These are phyloP conservation scores for Phataginus tetradactyla DNA, from an alignment of 2,797 vertebrate genomes.

Conservation along the genomic window DNA sequence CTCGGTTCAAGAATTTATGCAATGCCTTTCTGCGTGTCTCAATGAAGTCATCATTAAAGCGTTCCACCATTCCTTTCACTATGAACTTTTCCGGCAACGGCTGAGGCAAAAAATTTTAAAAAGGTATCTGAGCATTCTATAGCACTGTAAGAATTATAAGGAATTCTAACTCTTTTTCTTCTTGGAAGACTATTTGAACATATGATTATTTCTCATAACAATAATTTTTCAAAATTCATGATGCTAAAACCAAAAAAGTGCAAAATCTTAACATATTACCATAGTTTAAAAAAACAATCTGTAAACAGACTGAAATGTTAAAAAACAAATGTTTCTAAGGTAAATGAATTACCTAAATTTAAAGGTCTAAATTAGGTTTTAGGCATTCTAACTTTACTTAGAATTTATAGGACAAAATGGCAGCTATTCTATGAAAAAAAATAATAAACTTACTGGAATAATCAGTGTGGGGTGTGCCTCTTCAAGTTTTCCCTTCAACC, in stretches of 20 bases:
- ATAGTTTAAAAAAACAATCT: not conserved
- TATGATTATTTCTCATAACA: not conserved
- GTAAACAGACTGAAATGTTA: not conserved
- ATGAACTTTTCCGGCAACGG: conserved; percentile 98
- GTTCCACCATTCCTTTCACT: conserved; percentile 97
- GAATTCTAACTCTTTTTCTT: not conserved
- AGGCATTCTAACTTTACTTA: not conserved
- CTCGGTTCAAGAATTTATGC: conserved; percentile 94
- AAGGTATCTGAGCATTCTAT: not conserved
- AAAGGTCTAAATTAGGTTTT: not conserved
- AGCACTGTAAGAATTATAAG: not conserved
- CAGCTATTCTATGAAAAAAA: not conserved
- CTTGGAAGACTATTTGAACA: not conserved
- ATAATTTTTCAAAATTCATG: not conserved
- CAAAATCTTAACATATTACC: not conserved
- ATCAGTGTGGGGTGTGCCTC: conserved; percentile 95
- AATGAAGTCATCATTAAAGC: conserved; percentile 96
- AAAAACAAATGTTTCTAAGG: not conserved
- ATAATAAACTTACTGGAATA: conserved; percentile 91
- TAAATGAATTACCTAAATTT: not conserved
- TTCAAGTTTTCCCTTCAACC: conserved; percentile 95
- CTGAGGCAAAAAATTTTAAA: conserved; percentile 82
- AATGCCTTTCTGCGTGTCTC: conserved; percentile 95
- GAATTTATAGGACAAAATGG: not conserved
- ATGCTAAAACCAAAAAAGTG: not conserved